Conservation (phyloP, 2,888 invertebrate genomes). For the Parthenolecanium corni region DNA sequence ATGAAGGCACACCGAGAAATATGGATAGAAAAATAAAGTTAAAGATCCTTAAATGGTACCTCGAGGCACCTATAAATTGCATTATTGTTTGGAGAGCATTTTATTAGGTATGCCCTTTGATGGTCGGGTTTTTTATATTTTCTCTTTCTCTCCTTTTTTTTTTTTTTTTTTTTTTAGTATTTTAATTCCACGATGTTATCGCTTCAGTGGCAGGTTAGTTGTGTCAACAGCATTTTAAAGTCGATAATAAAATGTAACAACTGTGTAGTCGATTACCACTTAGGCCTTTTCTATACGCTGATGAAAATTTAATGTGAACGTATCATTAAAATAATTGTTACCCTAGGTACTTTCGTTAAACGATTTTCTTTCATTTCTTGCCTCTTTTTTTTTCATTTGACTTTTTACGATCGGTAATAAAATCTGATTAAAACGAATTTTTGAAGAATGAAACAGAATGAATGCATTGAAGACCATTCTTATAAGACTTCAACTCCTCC, state of each 20-base stretch:
- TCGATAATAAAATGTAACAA: constrained; percentile 26
- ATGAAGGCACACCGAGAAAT: constrained; percentile 26
- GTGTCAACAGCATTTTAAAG: constrained; percentile 25
- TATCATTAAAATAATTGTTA: too few relatives aligned
- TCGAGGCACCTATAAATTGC: constrained; percentile 27
- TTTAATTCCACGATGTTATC: constrained; percentile 27
- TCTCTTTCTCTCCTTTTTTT: too few relatives aligned
- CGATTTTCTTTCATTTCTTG: too few relatives aligned
- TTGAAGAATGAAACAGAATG: too few relatives aligned
- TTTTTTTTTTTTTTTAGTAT: constrained; percentile 11
- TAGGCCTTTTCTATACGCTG: background rate
- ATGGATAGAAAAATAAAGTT: constrained; percentile 28
- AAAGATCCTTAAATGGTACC: constrained; percentile 28
- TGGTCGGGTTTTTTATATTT: constrained; percentile 12
- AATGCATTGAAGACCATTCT: too few relatives aligned
- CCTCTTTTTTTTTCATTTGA: too few relatives aligned
- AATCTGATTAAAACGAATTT: too few relatives aligned
- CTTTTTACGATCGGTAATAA: too few relatives aligned
- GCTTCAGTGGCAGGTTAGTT: constrained; percentile 26
- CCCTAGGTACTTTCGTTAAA: too few relatives aligned
- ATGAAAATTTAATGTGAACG: too few relatives aligned
- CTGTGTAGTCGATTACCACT: constrained; percentile 15
- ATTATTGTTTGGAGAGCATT: constrained; percentile 24
- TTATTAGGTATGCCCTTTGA: constrained; percentile 21
- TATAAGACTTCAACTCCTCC: too few relatives aligned